phyloP scores from a whole-genome alignment of 2,797 vertebrate genomes.

The Lepidocolaptes lacrymiger region DNA sequence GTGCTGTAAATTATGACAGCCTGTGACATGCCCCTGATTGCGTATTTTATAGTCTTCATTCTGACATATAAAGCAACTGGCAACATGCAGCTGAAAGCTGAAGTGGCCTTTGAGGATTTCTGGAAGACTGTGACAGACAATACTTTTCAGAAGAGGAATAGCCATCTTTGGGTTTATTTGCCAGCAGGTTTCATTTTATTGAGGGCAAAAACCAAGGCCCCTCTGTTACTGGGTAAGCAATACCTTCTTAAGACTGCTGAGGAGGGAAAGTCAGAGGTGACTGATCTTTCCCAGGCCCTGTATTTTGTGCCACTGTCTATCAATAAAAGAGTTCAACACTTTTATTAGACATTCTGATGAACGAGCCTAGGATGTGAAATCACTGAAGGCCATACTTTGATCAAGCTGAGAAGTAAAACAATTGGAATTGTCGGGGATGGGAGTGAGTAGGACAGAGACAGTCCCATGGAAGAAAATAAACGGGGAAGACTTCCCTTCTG shows the following conservation, averaged over 20 bases:
- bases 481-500: background rate
- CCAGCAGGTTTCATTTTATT: slow-evolving; percentile 12
- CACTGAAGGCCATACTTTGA: slow-evolving; percentile 29
- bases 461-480: background rate
- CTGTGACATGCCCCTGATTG: background rate
- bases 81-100: background rate
- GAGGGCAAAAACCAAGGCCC: slow-evolving; percentile 33
- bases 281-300: slow-evolving; percentile 17
- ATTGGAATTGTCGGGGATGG: background rate
- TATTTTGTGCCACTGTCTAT: slow-evolving; percentile 33
- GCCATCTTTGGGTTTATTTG: background rate
- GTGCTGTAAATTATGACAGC: background rate
- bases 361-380: slow-evolving; percentile 25
- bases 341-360: slow-evolving; percentile 69
- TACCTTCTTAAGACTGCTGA: slow-evolving; percentile 43
- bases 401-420: slow-evolving; percentile 54
- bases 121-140: background rate
- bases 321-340: slow-evolving; percentile 51
- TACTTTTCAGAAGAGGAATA: slow-evolving; percentile 13
- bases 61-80: background rate
- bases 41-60: background rate
- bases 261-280: slow-evolving; percentile 21
- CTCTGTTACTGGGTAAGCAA: slow-evolving; percentile 32
- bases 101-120: background rate
- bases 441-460: background rate